Base-by-base conservation (phyloP, 2,888 invertebrate genomes). In the Cloeon dipterum region DNA sequence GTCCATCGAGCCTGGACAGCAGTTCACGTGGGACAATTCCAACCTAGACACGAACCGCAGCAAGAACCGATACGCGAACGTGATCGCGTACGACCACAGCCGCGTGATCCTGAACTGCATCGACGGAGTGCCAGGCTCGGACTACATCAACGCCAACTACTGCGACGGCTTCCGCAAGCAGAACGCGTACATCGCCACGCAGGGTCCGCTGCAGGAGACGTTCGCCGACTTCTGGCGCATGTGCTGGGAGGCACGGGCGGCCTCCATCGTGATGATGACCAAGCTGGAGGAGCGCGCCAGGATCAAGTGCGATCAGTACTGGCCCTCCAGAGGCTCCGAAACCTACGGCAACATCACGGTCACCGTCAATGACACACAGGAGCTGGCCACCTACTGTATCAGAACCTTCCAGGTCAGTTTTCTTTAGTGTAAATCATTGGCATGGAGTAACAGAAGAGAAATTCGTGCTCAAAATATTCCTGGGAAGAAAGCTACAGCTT, bases 1-100 rank as follows among this genome's bases (percentile, higher is more conserved):
- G 56, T 91, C 93, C 46, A 98, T 98, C 45, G 98, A 98, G 55
- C 94, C 98, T 2, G 96, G 96, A 1, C 96, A 98, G 52, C 94
- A 96, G 55, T 98, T 98, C 56, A 96, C 96, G 1, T 98, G 98
- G 98, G 96, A 98, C 56, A 86, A 94, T 57, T 94, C 94, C 1
- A 94, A 88, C 55, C 73, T 89, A 70, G 96, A 98, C 55, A 75
- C 85, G 21, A 98, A 98, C 59, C 94, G 96, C 52, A 83, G 91
- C 13, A 99, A 99, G 59, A 98, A 99, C 61, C 78, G 98, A 35
- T 98, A 98, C 54, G 96, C 96, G 18, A 98, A 98, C 56, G 96
- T 98, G 2, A 93, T 96, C 37, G 96, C 96, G 5, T 98, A 98
- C 54, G 96, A 98, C 55, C 96, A 98, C 52, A 93, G 94, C 36